Evolutionary conservation across 2,113 vertebrate species (phyloP).

Genomic region (Ranitomeya variabilis): DNA sequence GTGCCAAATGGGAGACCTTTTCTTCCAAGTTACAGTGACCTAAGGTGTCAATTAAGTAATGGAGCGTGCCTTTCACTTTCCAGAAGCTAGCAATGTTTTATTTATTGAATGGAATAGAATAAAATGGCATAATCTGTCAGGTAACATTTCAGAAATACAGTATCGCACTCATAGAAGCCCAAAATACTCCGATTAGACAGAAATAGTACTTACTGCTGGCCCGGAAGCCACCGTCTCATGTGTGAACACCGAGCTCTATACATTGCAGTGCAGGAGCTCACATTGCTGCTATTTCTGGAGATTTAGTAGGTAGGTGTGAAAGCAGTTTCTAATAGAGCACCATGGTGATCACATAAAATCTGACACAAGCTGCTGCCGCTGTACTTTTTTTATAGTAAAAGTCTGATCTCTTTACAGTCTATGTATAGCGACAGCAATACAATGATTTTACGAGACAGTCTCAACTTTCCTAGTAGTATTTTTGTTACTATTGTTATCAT

Average conservation of each 20-base stretch:
- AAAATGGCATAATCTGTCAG: neutral
- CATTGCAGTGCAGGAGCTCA: neutral
- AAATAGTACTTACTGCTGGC: neutral
- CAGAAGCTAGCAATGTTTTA: neutral
- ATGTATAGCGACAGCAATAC: neutral
- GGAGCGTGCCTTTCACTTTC: neutral
- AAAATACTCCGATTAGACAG: neutral
- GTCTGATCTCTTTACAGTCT: neutral
- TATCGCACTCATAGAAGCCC: neutral
- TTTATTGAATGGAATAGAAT: neutral
- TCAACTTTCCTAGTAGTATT: no score
- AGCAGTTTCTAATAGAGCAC: neutral
- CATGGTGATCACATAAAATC: neutral
- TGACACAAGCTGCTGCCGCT: neutral
- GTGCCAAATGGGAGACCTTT: no score
- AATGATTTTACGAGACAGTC: neutral
- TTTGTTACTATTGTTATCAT: no score
- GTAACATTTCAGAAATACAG: neutral
- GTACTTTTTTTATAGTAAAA: neutral
- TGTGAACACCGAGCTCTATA: slow-evolving; percentile 1
- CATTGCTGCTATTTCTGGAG: neutral
- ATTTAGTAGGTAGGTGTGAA: slow-evolving; percentile 37
- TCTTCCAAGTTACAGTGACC: neutral
- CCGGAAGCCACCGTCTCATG: neutral
- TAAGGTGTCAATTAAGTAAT: neutral